Evolutionary conservation across 35 echinoderm and acorn worm species (phyloP).

Genomic region (Hemicentrotus pulcherrimus): DNA sequence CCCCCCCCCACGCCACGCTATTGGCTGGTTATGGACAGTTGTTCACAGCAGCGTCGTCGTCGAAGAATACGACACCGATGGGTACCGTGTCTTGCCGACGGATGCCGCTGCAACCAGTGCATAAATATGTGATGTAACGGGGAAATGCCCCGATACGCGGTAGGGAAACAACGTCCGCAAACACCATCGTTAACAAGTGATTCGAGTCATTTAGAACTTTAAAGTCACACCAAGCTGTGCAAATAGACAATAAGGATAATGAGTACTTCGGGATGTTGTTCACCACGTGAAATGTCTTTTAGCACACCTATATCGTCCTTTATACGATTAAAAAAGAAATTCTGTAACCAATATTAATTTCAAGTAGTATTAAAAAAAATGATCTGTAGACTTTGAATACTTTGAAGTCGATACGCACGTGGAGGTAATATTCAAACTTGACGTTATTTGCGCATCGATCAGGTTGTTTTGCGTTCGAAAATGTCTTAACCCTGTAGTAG

Average conservation of each 20-base stretch:
- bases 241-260: background rate
- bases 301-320: background rate
- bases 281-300: background rate
- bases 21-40: background rate
- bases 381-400: background rate
- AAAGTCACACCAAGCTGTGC: background rate
- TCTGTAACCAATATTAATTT: background rate
- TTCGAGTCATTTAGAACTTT: background rate
- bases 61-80: background rate
- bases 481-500: too few species aligned
- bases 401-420: background rate
- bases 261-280: background rate
- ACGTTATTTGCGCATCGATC: background rate
- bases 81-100: background rate
- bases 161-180: background rate
- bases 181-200: background rate
- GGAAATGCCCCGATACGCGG: background rate
- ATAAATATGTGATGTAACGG: background rate
- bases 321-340: background rate
- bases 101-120: background rate
- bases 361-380: background rate
- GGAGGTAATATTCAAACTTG: background rate
- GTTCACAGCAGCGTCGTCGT: background rate
- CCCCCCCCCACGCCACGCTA: background rate
- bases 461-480: too few species aligned